Percentiles rank a stretch among this genome's conserved stretches.
phyloP scores from a whole-genome alignment of 2,888 invertebrate genomes.

The Xestobium rufovillosum region DNA sequence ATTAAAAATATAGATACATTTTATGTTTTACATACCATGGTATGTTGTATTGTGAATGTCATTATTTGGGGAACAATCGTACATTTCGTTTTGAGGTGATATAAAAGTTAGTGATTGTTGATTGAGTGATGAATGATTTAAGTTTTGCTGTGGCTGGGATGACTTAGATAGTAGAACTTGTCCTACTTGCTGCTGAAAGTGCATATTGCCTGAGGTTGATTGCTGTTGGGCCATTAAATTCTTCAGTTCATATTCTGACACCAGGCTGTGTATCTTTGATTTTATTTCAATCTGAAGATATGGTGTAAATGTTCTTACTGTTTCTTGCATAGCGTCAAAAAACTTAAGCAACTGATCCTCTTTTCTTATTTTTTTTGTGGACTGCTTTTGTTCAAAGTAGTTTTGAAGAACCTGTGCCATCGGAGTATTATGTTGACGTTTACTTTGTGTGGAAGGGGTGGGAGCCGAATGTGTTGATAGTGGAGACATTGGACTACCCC shows the following conservation, averaged over 20 bases:
- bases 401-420: too few species aligned
- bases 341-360: constrained; percentile 14
- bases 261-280: constrained; percentile 12
- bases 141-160: constrained; percentile 3
- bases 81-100: constrained; percentile 3
- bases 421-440: too few species aligned
- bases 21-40: too few species aligned
- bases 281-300: constrained; percentile 17
- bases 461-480: constrained; percentile 4
- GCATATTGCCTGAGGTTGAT: too few species aligned
- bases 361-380: constrained; percentile 8
- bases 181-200: too few species aligned
- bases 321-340: constrained; percentile 17
- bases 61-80: constrained; percentile 4
- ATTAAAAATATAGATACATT: too few species aligned
- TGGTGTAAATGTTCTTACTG: constrained; percentile 15
- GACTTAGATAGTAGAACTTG: too few species aligned
- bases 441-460: constrained; percentile 3
- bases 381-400: constrained; percentile 10
- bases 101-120: constrained; percentile 1
- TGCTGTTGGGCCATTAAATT: too few species aligned
- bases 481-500: constrained; percentile 4
- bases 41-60: too few species aligned
- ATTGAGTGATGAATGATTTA: constrained; percentile 2
- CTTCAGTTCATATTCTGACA: constrained; percentile 13